A percentile compares a stretch with the other conserved stretches of the same genome.
phyloP scores from a whole-genome alignment of 2,797 vertebrate species.

The Novumbra hubbsi region DNA sequence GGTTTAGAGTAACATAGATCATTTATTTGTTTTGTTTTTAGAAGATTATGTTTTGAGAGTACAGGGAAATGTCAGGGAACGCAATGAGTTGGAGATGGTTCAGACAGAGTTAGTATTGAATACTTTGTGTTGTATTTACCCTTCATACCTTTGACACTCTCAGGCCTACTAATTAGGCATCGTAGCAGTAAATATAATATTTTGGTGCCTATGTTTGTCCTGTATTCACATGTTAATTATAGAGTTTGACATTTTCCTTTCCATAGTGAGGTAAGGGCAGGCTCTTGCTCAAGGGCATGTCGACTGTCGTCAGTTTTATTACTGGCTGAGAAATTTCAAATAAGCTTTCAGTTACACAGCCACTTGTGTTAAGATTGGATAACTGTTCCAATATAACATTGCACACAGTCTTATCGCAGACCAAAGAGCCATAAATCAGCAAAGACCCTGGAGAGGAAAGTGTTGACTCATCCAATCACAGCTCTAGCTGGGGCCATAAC shows the following conservation, averaged over 20 bases:
- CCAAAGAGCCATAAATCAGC: conserved; percentile 32
- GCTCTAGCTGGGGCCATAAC: conserved; percentile 19
- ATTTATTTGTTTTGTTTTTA: conserved; percentile 18
- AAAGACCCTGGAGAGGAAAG: neutral
- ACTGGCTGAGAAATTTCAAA: too few relatives aligned
- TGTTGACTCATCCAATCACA: conserved; percentile 40
- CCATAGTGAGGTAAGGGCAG: too few relatives aligned
- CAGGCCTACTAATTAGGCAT: neutral
- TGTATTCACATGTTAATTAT: too few relatives aligned
- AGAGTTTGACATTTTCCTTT: too few relatives aligned
- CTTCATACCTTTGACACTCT: neutral
- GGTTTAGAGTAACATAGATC: neutral
- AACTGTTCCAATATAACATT: conserved; percentile 29
- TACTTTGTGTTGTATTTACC: neutral
- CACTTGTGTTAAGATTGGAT: neutral
- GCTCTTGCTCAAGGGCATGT: too few relatives aligned
- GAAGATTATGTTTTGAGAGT: neutral
- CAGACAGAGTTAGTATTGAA: neutral
- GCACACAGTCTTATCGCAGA: conserved; percentile 32
- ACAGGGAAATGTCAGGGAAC: neutral
- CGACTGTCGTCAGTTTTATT: too few relatives aligned
- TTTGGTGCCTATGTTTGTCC: too few relatives aligned
- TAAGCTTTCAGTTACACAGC: too few relatives aligned
- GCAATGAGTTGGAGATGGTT: neutral
- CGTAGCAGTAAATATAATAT: too few relatives aligned